Percentiles rank a stretch among this genome's conserved stretches.
These are phyloP conservation scores for Ornithoptera priamus DNA, from an alignment of 2,888 invertebrate species.

Conservation along the genomic window DNA sequence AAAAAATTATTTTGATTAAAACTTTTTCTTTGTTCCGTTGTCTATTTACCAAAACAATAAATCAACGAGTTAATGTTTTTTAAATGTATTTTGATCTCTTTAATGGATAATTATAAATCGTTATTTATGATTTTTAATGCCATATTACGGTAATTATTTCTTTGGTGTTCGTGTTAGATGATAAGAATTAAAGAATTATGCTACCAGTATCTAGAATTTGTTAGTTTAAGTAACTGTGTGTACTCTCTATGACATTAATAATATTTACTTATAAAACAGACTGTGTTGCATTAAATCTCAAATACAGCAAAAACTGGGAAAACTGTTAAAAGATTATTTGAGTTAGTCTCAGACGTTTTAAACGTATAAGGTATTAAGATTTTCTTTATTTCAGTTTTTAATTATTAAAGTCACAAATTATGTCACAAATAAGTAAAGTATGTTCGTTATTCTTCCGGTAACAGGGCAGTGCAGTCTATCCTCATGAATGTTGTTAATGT, in stretches of 20 bases:
- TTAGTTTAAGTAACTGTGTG: conserved; percentile 16
- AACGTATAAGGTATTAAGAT: neutral
- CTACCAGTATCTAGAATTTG: conserved; percentile 30
- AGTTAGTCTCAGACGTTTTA: too few relatives aligned
- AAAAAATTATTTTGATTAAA: neutral
- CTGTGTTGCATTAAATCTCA: neutral
- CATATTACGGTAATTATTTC: conserved; percentile 73
- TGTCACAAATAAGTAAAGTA: neutral
- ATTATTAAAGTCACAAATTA: neutral
- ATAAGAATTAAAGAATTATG: conserved; percentile 33
- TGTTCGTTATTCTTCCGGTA: neutral
- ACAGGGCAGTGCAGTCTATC: conserved; percentile 1
- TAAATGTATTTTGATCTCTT: conserved; percentile 71
- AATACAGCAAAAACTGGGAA: neutral
- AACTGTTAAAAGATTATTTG: neutral
- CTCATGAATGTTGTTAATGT: neutral
- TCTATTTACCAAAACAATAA: conserved; percentile 22
- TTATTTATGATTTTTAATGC: conserved; percentile 74
- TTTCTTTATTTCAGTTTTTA: neutral
- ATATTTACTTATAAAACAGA: conserved; percentile 4
- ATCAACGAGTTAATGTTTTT: conserved; percentile 31
- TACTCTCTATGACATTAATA: conserved; percentile 14
- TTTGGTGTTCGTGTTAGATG: conserved; percentile 50
- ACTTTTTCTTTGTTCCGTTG: conserved; percentile 4
- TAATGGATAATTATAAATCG: conserved; percentile 64